These are phyloP conservation scores for Alloscopus bannaensis DNA, from an alignment of 2,888 invertebrate genomes.

Conservation along the genomic window DNA sequence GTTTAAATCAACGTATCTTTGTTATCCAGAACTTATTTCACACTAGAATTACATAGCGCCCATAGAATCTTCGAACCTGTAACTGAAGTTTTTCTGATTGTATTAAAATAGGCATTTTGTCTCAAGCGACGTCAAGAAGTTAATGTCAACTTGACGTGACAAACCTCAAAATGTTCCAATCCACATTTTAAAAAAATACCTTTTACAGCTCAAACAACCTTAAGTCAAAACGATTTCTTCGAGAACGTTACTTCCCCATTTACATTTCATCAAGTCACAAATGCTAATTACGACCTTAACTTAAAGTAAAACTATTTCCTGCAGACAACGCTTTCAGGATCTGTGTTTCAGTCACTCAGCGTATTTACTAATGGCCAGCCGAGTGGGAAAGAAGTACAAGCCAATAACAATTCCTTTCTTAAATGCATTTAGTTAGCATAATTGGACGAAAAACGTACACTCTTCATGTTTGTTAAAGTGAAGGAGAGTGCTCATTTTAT, in stretches of 20 bases:
- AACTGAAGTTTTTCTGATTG: too few species aligned
- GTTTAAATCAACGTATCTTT: too few species aligned
- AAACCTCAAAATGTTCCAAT: too few species aligned
- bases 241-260: constrained; percentile 32
- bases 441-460: constrained; percentile 3
- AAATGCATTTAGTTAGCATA: constrained; percentile 14
- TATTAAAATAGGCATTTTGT: too few species aligned
- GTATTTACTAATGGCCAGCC: background rate
- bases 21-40: too few species aligned
- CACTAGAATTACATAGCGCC: too few species aligned
- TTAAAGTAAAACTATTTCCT: background rate
- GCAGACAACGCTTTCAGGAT: background rate
- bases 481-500: constrained; percentile 22
- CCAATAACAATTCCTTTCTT: constrained; percentile 15
- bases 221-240: constrained; percentile 50
- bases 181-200: too few species aligned
- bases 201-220: too few species aligned
- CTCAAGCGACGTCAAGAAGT: too few species aligned
- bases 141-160: too few species aligned
- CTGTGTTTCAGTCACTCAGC: background rate
- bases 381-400: background rate
- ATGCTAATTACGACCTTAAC: constrained; percentile 58
- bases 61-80: too few species aligned
- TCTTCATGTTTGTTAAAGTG: constrained; percentile 28
- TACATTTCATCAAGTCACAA: constrained; percentile 47